Base-by-base conservation (phyloP, 2,888 invertebrate genomes). In the Dermolepida albohirtum region DNA sequence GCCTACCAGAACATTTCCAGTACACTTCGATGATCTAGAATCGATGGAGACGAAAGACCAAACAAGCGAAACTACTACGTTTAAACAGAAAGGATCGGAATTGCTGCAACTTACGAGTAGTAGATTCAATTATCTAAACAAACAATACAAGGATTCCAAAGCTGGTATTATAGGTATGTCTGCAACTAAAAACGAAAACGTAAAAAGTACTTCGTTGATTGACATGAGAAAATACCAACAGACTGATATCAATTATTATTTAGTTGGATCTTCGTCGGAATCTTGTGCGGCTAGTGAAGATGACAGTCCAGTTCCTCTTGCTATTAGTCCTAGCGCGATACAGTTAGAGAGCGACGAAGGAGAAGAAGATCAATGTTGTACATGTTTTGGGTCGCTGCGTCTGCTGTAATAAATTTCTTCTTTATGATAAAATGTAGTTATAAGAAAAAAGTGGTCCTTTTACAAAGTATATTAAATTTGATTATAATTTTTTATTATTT, bases 11-110 rank as follows among this genome's bases (percentile, higher is more conserved):
- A 55, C 49, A 10, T 66, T 57, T 14, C 66, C 66, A 1, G 39
- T 49, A 14, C 49, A 66, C 27, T 66, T 66, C 27, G 57, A 66
- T 14, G 66, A 66, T 12, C 11, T 66, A n/a, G 52, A 64, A 43
- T 22, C 43, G 5, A 11, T 52, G 7, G 50, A 57, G 43, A 57
- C 34, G 8, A 49, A 66, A 11, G 55, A 66, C 7, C 49, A 49
- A 14, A 57, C 29, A 5, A 10, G 11, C 4, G 43, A 52, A n/a
- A 27, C 49, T 1, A 17, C 12, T 12, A 49, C 12, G n/a, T 66
- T 66, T 27, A 66, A 66, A 43, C 27, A 52, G 14, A 66, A 55
- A n/a, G 66, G 40, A 10, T 57, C 66, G 55, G 66, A 66, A 27
- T 44, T 27, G 16, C 57, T 66, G 17, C 40, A 49, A 49, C 39